Conservation (phyloP, 2,797 vertebrate genomes). For the Tadarida brasiliensis region DNA sequence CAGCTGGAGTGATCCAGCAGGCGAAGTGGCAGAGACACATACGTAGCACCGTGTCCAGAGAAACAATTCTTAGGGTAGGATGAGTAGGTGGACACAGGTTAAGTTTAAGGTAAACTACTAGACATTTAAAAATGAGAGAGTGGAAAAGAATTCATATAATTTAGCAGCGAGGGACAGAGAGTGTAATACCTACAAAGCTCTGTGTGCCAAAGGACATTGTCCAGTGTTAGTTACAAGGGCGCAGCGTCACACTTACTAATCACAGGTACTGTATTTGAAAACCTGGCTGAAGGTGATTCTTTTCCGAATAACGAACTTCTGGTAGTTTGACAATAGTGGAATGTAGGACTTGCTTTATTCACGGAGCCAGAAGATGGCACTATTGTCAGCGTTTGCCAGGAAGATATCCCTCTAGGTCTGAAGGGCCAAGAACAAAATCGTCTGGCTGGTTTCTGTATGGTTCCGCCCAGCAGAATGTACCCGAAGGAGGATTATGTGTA, state of each 20-base stretch:
- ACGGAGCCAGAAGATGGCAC: constrained; percentile 81
- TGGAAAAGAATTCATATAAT: neutral
- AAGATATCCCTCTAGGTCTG: neutral
- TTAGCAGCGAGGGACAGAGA: neutral
- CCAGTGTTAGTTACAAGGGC: neutral
- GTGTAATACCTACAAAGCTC: neutral
- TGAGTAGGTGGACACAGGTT: neutral
- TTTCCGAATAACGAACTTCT: neutral
- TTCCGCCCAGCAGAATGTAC: neutral
- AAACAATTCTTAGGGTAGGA: neutral
- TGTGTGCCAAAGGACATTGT: neutral
- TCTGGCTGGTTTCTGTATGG: neutral
- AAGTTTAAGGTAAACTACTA: neutral
- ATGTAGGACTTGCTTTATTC: neutral
- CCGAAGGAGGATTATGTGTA: neutral
- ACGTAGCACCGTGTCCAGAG: neutral
- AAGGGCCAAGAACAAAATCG: neutral
- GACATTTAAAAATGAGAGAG: neutral
- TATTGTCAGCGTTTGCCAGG: constrained; percentile 68
- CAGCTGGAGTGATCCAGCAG: neutral
- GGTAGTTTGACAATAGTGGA: neutral
- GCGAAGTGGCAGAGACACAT: neutral
- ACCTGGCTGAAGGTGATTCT: neutral
- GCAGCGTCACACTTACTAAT: neutral
- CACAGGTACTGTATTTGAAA: neutral